These are phyloP conservation scores for Macropis europaea DNA, from an alignment of 2,888 invertebrate species.

Conservation along the genomic window DNA sequence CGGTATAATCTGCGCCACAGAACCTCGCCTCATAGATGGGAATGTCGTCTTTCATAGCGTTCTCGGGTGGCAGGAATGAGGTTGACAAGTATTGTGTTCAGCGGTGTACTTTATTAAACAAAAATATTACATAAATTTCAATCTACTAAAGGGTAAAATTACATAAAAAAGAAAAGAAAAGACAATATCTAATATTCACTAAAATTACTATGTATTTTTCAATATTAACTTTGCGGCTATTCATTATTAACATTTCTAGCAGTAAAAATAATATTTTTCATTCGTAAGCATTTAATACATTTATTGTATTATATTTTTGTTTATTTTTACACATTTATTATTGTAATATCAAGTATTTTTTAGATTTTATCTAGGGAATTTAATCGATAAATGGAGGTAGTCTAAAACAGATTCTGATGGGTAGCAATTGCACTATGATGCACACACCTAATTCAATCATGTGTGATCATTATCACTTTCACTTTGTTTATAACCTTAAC, in stretches of 20 bases:
- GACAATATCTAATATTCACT: neutral
- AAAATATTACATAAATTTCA: neutral
- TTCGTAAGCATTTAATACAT: neutral
- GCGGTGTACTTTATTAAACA: no score
- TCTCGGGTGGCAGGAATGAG: no score
- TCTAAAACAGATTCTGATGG: conserved; percentile 7
- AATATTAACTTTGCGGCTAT: neutral
- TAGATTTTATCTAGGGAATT: conserved; percentile 13
- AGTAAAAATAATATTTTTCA: neutral
- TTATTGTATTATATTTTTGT: neutral
- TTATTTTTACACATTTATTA: neutral
- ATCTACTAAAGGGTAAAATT: neutral
- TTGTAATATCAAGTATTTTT: neutral
- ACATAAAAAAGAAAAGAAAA: neutral
- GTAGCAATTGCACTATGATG: conserved; percentile 9
- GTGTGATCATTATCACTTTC: conserved; percentile 45
- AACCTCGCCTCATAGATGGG: no score
- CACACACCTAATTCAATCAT: conserved; percentile 30
- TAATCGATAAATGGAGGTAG: neutral
- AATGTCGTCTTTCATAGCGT: no score
- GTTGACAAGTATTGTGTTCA: no score
- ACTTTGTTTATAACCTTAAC: conserved; percentile 46
- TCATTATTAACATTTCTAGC: neutral
- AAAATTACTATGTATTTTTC: neutral
- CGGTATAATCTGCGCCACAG: no score